These are phyloP conservation scores for Lepidotrigona ventralis DNA, from an alignment of 1,140 invertebrate species.

Conservation along the genomic window DNA sequence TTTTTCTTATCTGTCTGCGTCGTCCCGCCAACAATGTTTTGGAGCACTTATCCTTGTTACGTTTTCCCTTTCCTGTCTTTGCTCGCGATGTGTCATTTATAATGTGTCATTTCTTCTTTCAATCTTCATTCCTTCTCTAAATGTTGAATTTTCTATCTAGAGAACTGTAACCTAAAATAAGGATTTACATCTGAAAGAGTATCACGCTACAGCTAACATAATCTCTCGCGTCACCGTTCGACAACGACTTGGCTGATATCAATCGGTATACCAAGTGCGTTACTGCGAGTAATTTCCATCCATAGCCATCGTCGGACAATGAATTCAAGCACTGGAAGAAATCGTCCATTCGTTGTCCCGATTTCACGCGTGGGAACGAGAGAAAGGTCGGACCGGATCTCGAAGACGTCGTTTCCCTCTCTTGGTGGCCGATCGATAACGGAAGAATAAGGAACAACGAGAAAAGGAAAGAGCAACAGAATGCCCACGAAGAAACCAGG, in stretches of 20 bases:
- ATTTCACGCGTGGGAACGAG: conserved; percentile 59
- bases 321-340: conserved; percentile 26
- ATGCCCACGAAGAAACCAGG: neutral
- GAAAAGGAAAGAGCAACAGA: neutral
- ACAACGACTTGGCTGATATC: neutral
- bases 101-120: too few species aligned
- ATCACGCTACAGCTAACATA: too few species aligned
- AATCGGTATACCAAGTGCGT: conserved; percentile 14
- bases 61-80: neutral
- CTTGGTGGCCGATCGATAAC: conserved; percentile 42
- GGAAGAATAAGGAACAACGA: conserved; percentile 35
- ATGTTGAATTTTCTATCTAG: neutral
- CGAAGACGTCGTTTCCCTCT: conserved; percentile 43
- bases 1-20: neutral
- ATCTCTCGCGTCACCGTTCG: neutral
- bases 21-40: neutral
- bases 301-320: conserved; percentile 46
- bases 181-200: neutral
- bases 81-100: too few species aligned
- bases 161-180: neutral
- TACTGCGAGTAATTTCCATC: conserved; percentile 35
- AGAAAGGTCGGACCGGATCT: conserved; percentile 63
- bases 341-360: conserved; percentile 40
- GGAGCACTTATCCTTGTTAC: neutral
- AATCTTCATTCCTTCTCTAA: too few species aligned